A percentile compares a stretch with the other conserved stretches of the same genome.
phyloP scores from a whole-genome alignment of 2,113 vertebrate genomes.

The Bubo blakistoni region DNA sequence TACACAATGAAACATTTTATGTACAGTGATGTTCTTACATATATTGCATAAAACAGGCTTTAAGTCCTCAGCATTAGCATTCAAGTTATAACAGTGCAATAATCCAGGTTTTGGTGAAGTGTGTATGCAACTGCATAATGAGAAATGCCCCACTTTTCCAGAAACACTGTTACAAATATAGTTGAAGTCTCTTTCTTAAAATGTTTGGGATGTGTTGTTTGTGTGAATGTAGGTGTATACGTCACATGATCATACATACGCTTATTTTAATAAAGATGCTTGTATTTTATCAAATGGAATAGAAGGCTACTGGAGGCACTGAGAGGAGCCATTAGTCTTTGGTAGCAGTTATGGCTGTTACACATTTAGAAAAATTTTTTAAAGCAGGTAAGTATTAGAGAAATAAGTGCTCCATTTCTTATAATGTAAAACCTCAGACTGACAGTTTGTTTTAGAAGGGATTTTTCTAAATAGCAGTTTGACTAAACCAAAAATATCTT shows the following conservation, averaged over 20 bases:
- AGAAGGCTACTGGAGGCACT: neutral
- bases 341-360: neutral
- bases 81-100: neutral
- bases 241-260: neutral
- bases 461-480: slow-evolving; percentile 61
- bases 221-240: neutral
- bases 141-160: neutral
- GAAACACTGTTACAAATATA: neutral
- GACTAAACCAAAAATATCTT: slow-evolving; percentile 47
- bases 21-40: neutral
- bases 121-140: neutral
- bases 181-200: neutral
- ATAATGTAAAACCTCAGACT: slow-evolving; percentile 31
- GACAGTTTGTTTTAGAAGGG: slow-evolving; percentile 41
- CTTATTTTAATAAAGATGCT: neutral
- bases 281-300: neutral
- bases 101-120: neutral
- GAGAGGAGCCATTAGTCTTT: neutral
- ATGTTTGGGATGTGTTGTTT: neutral
- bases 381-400: neutral
- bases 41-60: neutral
- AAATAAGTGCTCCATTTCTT: slow-evolving; percentile 13
- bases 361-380: slow-evolving; percentile 16
- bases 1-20: neutral
- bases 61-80: neutral